phyloP scores from a whole-genome alignment of 2,113 vertebrate species.

The Vulpes vulpes region DNA sequence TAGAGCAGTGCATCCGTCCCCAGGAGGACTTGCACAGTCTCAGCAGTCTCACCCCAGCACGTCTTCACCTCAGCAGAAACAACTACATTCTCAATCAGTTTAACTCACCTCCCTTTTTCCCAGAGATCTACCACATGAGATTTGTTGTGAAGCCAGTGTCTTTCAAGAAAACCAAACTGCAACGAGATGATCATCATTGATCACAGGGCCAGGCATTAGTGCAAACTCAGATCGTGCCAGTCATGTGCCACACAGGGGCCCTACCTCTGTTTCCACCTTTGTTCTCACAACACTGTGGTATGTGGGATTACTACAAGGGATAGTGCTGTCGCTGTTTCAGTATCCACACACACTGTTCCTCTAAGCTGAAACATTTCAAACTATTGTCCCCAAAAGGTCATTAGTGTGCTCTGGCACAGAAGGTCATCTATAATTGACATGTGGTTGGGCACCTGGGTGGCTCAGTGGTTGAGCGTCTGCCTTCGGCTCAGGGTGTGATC shows the following conservation, averaged over 20 bases:
- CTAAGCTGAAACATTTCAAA: not conserved
- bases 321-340: not conserved
- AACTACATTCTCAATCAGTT: not conserved
- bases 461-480: no score
- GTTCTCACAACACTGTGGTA: not conserved
- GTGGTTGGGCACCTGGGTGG: no score
- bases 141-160: not conserved
- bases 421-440: not conserved
- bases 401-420: not conserved
- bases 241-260: not conserved
- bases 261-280: not conserved
- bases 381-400: not conserved
- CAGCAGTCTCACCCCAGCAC: not conserved
- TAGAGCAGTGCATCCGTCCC: not conserved
- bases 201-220: not conserved
- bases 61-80: conserved; percentile 26
- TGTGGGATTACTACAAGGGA: not conserved
- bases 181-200: not conserved
- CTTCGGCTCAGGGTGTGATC: no score
- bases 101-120: not conserved
- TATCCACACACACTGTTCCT: not conserved
- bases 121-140: not conserved
- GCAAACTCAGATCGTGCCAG: fast-evolving
- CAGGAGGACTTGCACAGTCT: not conserved
- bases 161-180: not conserved